A percentile compares a stretch with the other conserved stretches of the same genome.
These are phyloP conservation scores for Holothuria leucospilota DNA, from an alignment of 53 echinoderm and acorn worm species.

Conservation along the genomic window DNA sequence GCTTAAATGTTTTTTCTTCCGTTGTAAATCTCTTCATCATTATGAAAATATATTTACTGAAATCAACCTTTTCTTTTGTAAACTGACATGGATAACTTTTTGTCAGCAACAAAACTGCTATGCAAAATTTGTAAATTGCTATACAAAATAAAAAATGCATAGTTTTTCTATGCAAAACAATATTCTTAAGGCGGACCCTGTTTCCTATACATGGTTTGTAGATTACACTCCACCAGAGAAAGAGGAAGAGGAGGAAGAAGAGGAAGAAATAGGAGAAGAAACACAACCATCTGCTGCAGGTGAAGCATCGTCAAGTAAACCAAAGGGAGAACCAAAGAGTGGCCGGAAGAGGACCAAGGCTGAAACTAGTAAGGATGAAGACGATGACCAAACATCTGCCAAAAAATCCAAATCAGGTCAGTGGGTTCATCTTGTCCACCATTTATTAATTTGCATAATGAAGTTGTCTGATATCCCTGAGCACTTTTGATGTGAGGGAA, in stretches of 20 bases:
- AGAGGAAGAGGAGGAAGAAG: background rate
- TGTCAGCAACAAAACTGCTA: too few species aligned
- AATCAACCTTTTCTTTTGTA: too few species aligned
- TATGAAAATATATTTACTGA: too few species aligned
- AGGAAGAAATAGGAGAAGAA: background rate
- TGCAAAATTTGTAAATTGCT: too few species aligned
- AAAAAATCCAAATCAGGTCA: slow-evolving; percentile 29
- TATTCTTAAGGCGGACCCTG: too few species aligned
- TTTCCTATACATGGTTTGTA: background rate
- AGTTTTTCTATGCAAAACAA: too few species aligned
- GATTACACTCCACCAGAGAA: slow-evolving; percentile 24
- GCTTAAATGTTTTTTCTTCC: too few species aligned
- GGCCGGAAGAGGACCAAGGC: slow-evolving; percentile 35
- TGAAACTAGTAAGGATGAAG: background rate
- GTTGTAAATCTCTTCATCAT: too few species aligned
- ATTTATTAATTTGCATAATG: background rate
- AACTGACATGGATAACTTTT: too few species aligned
- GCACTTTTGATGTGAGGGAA: too few species aligned
- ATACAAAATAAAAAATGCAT: too few species aligned
- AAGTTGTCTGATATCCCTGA: too few species aligned
- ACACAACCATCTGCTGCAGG: slow-evolving; percentile 33
- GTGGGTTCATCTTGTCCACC: background rate
- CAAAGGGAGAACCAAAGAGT: slow-evolving; percentile 23
- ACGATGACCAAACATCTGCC: slow-evolving; percentile 4
- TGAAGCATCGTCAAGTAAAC: slow-evolving; percentile 17